phyloP scores from a whole-genome alignment of 2,113 vertebrate species.

The Phylloscopus trochiloides region DNA sequence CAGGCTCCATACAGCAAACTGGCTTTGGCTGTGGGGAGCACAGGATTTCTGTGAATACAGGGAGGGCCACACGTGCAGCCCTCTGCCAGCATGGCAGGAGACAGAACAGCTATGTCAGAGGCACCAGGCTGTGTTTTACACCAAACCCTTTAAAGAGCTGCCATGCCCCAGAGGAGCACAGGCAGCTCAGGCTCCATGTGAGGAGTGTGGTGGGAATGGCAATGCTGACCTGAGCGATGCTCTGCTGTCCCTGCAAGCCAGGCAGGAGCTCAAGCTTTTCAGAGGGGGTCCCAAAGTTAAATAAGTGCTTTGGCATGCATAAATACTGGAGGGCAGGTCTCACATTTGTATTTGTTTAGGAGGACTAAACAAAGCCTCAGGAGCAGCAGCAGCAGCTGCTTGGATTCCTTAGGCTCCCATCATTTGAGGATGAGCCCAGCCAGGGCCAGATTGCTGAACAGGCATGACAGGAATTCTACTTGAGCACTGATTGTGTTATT shows the following conservation, averaged over 20 bases:
- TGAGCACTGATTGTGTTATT: not conserved
- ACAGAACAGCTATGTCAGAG: not conserved
- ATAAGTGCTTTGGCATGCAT: not conserved
- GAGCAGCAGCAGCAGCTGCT: not conserved
- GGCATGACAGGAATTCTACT: not conserved
- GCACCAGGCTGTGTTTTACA: not conserved
- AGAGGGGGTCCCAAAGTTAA: not conserved
- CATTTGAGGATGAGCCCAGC: not conserved
- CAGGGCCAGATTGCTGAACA: not conserved
- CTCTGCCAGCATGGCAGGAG: not conserved
- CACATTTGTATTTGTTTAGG: not conserved
- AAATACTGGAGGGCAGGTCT: not conserved
- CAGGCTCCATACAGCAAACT: rapidly evolving
- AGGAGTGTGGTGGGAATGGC: not conserved
- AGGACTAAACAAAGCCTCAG: not conserved
- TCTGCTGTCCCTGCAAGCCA: not conserved
- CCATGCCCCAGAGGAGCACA: not conserved
- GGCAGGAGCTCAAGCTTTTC: not conserved
- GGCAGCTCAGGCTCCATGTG: rapidly evolving
- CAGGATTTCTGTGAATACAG: not conserved
- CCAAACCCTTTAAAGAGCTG: not conserved
- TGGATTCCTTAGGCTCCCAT: rapidly evolving
- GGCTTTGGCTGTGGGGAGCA: not conserved
- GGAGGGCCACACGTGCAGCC: not conserved
- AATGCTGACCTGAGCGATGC: rapidly evolving